Evolutionary conservation across 92 coral and sea anemone genomes (phyloP), one percentile per base, ranked within the genome.

Genomic region (Bergia puertoricense): DNA sequence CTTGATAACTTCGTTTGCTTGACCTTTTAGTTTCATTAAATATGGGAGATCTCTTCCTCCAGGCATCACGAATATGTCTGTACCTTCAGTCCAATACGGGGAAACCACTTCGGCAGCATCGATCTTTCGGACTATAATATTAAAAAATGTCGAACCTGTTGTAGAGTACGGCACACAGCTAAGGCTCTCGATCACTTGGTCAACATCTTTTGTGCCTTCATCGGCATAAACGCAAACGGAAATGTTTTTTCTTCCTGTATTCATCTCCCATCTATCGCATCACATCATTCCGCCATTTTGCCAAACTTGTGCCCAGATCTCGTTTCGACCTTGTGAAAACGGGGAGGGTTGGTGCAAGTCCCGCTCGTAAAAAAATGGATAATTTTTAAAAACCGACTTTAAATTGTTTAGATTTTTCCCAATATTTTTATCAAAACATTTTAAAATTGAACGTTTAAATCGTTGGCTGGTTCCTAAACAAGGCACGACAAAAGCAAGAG

Each of bases 21-120:
- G 54, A 0, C 86, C 86, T 22, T 68, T 69, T 10, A 82, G 40
- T 42, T 82, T 82, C 11, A 18, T 39, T 9, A 66, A 68, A 67
- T 82, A 82, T 39, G 86, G 86, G 22, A 82, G 59, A 39, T 82
- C 86, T 82, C 76, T 67, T 1, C 86, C 86, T 3, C 86, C 86
- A 8, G 86, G 86, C 54, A 82, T 67, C 8, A 82, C 76, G 41
- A 82, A 45, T 20, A 82, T 2, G 23, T 82, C 76, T 43, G 86
- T 65, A 40, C 16, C 5, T 43, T 68, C 36, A 39, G 72, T 81
- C 85, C 85, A 81, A 0, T 54, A 59, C 51, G 38, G 5, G 16
- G 85, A 62, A 62, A 66, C 44, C 5, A 81, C 56, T 40, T 81
- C 85, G 39, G 36, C 56, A 57, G 85, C 74, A 81, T 59, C 45